phyloP scores from a whole-genome alignment of 2,797 vertebrate species.

The Mus minutoides region DNA sequence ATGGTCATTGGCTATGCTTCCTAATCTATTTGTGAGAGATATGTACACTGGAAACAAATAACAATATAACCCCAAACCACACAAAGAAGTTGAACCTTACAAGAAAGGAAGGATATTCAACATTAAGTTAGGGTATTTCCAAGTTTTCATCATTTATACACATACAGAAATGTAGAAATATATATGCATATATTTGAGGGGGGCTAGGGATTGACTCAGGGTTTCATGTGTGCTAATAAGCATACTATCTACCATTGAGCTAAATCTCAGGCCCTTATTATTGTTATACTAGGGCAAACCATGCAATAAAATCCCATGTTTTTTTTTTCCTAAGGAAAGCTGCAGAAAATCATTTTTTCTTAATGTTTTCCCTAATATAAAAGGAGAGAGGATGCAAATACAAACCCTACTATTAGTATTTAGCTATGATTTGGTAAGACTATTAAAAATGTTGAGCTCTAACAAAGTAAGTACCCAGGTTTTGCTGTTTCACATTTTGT shows the following conservation, averaged over 20 bases:
- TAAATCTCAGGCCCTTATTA: not conserved
- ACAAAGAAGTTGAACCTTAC: conserved; percentile 12
- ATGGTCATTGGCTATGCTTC: not conserved
- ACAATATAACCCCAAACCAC: not conserved
- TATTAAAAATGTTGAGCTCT: conserved; percentile 38
- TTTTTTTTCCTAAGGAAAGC: not conserved
- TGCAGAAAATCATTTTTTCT: conserved; percentile 5
- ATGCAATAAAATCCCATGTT: not conserved
- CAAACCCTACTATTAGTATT: conserved; percentile 34
- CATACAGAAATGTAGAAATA: not conserved
- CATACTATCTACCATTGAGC: not conserved
- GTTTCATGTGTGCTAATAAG: not conserved
- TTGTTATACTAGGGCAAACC: not conserved
- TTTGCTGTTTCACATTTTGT: conserved; percentile 43
- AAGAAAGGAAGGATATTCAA: not conserved
- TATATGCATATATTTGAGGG: not conserved
- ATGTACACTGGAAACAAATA: not conserved
- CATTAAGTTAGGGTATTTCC: not conserved
- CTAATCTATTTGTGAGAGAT: conserved; percentile 40
- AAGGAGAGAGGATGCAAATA: not conserved
- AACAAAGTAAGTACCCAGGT: not conserved
- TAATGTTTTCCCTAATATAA: conserved; percentile 22
- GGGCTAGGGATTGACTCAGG: not conserved
- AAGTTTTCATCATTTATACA: not conserved
- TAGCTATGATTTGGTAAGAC: conserved; percentile 41